Conservation (phyloP, 2,888 invertebrate genomes). For the Thymelicus acteon region DNA sequence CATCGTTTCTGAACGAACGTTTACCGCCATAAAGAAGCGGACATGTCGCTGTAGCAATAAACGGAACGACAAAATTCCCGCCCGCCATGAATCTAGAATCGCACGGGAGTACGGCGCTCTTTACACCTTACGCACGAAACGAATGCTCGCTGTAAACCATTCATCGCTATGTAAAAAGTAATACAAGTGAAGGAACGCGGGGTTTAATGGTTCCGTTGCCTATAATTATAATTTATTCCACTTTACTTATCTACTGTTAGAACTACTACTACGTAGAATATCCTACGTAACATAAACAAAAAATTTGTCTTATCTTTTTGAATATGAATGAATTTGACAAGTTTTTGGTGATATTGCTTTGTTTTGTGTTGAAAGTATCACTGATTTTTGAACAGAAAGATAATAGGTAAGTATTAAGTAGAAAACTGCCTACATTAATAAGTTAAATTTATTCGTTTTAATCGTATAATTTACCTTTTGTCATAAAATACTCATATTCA, state of each 20-base stretch:
- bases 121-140: conserved; percentile 33
- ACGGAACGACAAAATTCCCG: conserved; percentile 31
- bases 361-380: too few relatives aligned
- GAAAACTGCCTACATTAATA: too few relatives aligned
- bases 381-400: too few relatives aligned
- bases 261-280: not conserved
- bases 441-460: too few relatives aligned
- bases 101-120: conserved; percentile 23
- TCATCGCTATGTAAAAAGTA: conserved; percentile 8
- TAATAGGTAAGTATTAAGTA: too few relatives aligned
- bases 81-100: conserved; percentile 31
- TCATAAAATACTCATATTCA: too few relatives aligned
- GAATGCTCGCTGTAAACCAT: conserved; percentile 29
- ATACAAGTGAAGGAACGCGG: not conserved
- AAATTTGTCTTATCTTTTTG: too few relatives aligned
- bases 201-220: not conserved
- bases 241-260: not conserved
- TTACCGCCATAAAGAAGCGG: conserved; percentile 33
- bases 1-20: conserved; percentile 27
- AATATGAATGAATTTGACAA: too few relatives aligned
- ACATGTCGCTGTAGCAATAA: conserved; percentile 36
- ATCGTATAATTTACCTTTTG: too few relatives aligned
- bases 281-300: too few relatives aligned
- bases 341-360: too few relatives aligned
- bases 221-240: not conserved